These are phyloP conservation scores for Epinephelus moara DNA, from an alignment of 2,113 vertebrate genomes.

Conservation along the genomic window DNA sequence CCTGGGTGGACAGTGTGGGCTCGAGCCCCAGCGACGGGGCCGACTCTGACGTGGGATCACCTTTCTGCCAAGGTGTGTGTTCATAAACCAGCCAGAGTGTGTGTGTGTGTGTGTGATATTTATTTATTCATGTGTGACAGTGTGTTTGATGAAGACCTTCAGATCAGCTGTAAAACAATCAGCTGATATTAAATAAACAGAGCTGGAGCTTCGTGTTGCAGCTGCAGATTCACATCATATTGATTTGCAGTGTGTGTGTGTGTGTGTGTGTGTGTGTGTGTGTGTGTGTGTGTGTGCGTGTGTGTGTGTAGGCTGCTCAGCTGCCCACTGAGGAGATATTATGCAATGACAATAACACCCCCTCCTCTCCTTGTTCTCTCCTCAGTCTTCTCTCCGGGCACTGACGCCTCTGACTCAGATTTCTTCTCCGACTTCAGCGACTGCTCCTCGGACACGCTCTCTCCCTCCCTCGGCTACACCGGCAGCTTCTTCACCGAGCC, in stretches of 20 bases:
- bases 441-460: conserved; percentile 84
- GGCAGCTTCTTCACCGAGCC: conserved; percentile 91
- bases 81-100: background rate
- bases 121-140: too few species aligned
- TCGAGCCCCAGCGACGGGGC: conserved; percentile 66
- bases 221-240: too few species aligned
- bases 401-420: conserved; percentile 87
- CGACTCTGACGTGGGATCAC: conserved; percentile 73
- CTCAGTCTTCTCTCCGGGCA: conserved; percentile 85
- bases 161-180: too few species aligned
- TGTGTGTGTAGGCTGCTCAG: background rate
- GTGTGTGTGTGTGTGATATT: too few species aligned
- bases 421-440: conserved; percentile 88
- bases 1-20: conserved; percentile 80
- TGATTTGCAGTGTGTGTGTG: conserved; percentile 16
- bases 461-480: conserved; percentile 89
- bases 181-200: too few species aligned
- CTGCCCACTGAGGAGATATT: conserved; percentile 28
- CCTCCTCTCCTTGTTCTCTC: background rate
- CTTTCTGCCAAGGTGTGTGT: conserved; percentile 73
- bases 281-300: background rate
- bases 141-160: conserved; percentile 1
- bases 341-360: conserved; percentile 62
- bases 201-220: too few species aligned
- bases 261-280: conserved; percentile 29